Evolutionary conservation across 1,140 invertebrate genomes (phyloP).

Genomic region (Heliothis subflexa): DNA sequence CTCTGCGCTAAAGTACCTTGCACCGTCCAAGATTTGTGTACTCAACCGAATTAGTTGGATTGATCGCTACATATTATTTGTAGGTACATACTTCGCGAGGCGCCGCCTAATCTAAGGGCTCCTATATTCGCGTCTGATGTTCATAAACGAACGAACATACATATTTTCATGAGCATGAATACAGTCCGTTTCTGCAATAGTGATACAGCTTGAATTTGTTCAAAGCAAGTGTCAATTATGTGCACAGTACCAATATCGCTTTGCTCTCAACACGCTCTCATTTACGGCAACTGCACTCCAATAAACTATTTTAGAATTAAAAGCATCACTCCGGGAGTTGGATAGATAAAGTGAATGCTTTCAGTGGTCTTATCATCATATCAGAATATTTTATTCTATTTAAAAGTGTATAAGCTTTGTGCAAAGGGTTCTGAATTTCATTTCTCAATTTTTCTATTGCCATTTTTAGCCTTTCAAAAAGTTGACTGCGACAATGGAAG

Average conservation of each 20-base stretch:
- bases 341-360: not conserved
- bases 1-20: not conserved
- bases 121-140: not conserved
- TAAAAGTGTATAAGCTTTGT: not conserved
- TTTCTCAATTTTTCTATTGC: not conserved
- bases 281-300: not conserved
- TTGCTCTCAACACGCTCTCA: not conserved
- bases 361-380: conserved; percentile 7
- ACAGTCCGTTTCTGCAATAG: not conserved
- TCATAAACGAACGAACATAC: not conserved
- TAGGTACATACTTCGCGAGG: conserved; percentile 25
- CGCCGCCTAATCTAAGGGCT: not conserved
- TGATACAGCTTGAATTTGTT: conserved; percentile 1
- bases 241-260: conserved; percentile 5
- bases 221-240: not conserved
- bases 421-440: not conserved
- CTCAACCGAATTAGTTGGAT: conserved; percentile 29
- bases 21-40: conserved; percentile 7
- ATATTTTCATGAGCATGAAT: not conserved
- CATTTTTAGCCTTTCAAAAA: not conserved
- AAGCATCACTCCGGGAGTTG: not conserved
- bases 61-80: conserved; percentile 22
- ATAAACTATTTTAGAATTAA: conserved; percentile 22
- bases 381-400: not conserved
- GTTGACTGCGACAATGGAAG: too few species aligned